phyloP scores from a whole-genome alignment of 2,888 invertebrate species.

The Eremobia ochroleuca region DNA sequence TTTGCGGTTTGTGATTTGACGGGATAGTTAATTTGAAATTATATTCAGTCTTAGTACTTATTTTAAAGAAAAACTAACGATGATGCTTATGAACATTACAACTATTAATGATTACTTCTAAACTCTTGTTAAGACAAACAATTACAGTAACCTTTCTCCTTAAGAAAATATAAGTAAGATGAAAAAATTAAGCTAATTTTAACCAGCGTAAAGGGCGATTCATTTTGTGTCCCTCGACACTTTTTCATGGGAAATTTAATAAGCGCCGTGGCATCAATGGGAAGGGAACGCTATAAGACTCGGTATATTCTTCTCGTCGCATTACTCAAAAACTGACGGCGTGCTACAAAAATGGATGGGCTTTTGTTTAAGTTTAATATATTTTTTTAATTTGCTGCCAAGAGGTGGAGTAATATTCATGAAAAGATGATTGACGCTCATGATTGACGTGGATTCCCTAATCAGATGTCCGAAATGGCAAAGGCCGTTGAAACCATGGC shows the following conservation, averaged over 20 bases:
- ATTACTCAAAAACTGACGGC: constrained; percentile 64
- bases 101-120: neutral
- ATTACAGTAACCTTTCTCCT: neutral
- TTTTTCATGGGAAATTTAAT: constrained; percentile 76
- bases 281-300: constrained; percentile 63
- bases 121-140: neutral
- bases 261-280: constrained; percentile 68
- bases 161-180: constrained; percentile 19
- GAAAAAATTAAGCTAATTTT: constrained; percentile 48
- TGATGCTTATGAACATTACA: neutral
- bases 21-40: constrained; percentile 3
- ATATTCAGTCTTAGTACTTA: neutral
- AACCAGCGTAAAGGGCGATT: constrained; percentile 57
- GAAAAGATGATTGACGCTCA: constrained; percentile 17
- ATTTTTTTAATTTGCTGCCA: constrained; percentile 15
- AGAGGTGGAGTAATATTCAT: neutral
- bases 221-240: constrained; percentile 57
- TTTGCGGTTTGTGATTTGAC: neutral
- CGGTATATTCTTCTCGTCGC: constrained; percentile 58
- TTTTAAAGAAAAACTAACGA: neutral
- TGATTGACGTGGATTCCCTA: neutral
- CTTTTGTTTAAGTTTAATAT: constrained; percentile 53
- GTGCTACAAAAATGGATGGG: constrained; percentile 45
- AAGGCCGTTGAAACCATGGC: neutral
- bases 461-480: neutral